Evolutionary conservation across 2,888 invertebrate genomes (phyloP).

Genomic region (Pterostichus madidus): DNA sequence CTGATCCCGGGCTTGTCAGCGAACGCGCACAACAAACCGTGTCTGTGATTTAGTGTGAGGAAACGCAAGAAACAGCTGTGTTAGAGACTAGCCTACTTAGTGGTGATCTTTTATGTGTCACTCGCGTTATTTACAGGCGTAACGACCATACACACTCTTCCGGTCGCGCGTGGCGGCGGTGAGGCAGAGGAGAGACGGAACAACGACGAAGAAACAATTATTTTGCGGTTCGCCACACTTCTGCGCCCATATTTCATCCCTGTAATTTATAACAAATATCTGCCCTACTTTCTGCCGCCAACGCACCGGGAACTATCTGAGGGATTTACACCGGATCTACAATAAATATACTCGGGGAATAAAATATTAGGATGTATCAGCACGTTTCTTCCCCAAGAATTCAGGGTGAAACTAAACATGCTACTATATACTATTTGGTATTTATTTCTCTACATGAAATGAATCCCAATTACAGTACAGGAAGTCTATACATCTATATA

Average conservation of each 20-base stretch:
- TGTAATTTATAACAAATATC: conserved; percentile 46
- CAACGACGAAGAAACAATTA: conserved; percentile 51
- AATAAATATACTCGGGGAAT: not conserved
- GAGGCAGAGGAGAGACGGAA: not conserved
- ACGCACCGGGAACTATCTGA: not conserved
- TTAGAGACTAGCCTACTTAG: conserved; percentile 25
- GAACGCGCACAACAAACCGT: not conserved
- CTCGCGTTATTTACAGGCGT: conserved; percentile 45
- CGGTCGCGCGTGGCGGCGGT: not conserved
- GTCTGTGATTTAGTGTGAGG: conserved; percentile 25
- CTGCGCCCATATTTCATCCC: conserved; percentile 32
- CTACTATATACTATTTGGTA: too few relatives aligned
- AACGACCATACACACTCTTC: conserved; percentile 30
- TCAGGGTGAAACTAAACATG: too few relatives aligned
- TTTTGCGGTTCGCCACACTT: conserved; percentile 55
- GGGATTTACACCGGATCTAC: not conserved
- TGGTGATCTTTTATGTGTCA: conserved; percentile 39
- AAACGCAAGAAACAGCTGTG: conserved; percentile 40
- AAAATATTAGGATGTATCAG: not conserved
- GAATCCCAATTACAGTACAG: too few relatives aligned
- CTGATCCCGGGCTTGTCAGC: not conserved
- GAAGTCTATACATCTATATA: too few relatives aligned
- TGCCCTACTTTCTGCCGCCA: conserved; percentile 30
- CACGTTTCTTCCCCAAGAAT: not conserved
- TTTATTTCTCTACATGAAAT: too few relatives aligned